Percentiles rank a stretch among this genome's conserved stretches.
These are phyloP conservation scores for Sarcophilus harrisii DNA, from an alignment of 2,797 vertebrate genomes.

Conservation along the genomic window DNA sequence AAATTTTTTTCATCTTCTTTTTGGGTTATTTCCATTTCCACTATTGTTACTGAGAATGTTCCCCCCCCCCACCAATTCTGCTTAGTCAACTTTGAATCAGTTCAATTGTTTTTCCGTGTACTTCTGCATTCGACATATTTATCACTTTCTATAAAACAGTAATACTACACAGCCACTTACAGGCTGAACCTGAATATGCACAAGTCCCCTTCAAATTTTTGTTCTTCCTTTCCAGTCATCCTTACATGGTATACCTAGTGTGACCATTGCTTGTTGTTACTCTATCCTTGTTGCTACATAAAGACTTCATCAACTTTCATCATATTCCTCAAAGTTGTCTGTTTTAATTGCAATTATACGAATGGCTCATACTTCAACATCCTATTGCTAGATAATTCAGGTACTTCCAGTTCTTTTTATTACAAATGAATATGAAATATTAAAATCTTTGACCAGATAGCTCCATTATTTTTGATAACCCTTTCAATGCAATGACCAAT, in stretches of 20 bases:
- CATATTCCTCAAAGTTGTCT: background rate
- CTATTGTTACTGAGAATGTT: background rate
- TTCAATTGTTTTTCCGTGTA: background rate
- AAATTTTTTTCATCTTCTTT: background rate
- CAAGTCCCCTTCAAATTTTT: background rate
- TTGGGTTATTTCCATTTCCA: background rate
- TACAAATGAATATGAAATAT: background rate
- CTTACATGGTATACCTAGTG: background rate
- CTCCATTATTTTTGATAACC: background rate
- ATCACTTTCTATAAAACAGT: background rate
- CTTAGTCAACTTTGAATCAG: background rate
- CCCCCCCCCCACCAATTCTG: background rate
- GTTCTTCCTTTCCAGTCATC: background rate
- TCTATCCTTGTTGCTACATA: background rate
- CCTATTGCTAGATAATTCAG: background rate
- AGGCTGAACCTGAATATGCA: background rate
- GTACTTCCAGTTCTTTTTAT: background rate
- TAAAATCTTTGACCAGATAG: background rate
- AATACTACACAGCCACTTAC: background rate
- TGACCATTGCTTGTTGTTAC: background rate
- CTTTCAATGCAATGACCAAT: background rate
- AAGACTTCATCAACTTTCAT: background rate
- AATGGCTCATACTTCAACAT: background rate
- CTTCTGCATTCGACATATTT: background rate
- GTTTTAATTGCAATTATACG: background rate